Conservation (phyloP, 1,140 invertebrate species). For the Temnothorax nylanderi region DNA sequence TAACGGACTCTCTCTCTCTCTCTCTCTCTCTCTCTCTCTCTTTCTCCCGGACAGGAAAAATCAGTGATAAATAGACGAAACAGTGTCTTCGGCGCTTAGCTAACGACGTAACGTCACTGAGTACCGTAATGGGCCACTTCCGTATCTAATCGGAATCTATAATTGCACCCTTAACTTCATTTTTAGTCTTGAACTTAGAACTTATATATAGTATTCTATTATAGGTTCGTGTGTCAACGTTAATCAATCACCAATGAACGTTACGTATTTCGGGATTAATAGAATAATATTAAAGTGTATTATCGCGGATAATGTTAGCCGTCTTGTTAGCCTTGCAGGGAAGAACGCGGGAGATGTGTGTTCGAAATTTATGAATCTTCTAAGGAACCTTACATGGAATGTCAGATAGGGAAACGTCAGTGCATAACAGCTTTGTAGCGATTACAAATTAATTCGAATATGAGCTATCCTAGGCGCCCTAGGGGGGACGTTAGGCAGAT, state of each 20-base stretch:
- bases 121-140: slow-evolving; percentile 37
- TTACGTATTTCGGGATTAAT: not conserved
- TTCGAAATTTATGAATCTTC: slow-evolving; percentile 46
- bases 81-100: slow-evolving; percentile 37
- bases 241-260: not conserved
- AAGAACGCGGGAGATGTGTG: not conserved
- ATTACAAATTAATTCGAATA: slow-evolving; percentile 61
- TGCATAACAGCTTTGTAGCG: slow-evolving; percentile 49
- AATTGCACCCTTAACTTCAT: slow-evolving; percentile 13
- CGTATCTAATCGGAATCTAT: not conserved
- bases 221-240: not conserved
- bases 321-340: not conserved
- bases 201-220: not conserved
- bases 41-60: slow-evolving; percentile 2
- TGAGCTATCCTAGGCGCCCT: slow-evolving; percentile 47
- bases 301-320: not conserved
- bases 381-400: slow-evolving; percentile 22
- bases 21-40: slow-evolving; percentile 10
- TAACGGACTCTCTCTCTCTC: not conserved
- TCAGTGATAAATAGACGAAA: slow-evolving; percentile 43
- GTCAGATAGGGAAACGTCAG: slow-evolving; percentile 33
- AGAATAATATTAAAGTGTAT: not conserved
- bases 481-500: slow-evolving; percentile 48
- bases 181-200: not conserved
- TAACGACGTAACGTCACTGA: slow-evolving; percentile 34